These are phyloP conservation scores for Oreochromis spilurus DNA, from an alignment of 2,113 vertebrate species.

Conservation along the genomic window DNA sequence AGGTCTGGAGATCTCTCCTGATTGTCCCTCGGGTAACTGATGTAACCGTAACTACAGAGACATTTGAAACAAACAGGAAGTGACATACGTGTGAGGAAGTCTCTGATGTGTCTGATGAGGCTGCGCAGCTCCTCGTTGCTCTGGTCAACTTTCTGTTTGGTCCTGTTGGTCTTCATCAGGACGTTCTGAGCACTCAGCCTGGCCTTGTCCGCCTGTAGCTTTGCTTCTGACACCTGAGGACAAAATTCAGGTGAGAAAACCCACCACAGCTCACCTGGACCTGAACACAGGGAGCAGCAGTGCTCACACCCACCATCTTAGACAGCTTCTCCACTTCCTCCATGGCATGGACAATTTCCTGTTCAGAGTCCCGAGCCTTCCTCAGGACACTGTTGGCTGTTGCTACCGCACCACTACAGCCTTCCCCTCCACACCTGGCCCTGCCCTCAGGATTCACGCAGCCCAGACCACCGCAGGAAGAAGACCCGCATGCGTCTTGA, in stretches of 20 bases:
- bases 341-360: slow-evolving; percentile 83
- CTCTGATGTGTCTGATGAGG: slow-evolving; percentile 89
- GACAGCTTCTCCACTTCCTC: slow-evolving; percentile 92
- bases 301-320: slow-evolving; percentile 78
- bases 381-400: slow-evolving; percentile 77
- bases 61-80: neutral
- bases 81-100: slow-evolving; percentile 87
- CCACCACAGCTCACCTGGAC: neutral
- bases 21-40: rapidly evolving
- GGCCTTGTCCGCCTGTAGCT: slow-evolving; percentile 86
- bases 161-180: slow-evolving; percentile 85
- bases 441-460: slow-evolving; percentile 77
- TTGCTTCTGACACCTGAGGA: slow-evolving; percentile 86
- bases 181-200: slow-evolving; percentile 86
- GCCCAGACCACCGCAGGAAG: slow-evolving; percentile 81
- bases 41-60: neutral
- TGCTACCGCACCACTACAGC: slow-evolving; percentile 79
- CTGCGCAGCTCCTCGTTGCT: slow-evolving; percentile 89
- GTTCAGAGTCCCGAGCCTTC: slow-evolving; percentile 84
- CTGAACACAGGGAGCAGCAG: neutral
- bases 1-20: neutral
- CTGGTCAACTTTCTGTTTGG: slow-evolving; percentile 83
- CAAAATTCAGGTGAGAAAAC: neutral
- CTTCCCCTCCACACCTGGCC: slow-evolving; percentile 82
- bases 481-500: slow-evolving; percentile 69